Percentiles rank a stretch among this genome's conserved stretches.
Evolutionary conservation across 2,113 vertebrate species (phyloP).

Genomic region (Probosciger aterrimus): DNA sequence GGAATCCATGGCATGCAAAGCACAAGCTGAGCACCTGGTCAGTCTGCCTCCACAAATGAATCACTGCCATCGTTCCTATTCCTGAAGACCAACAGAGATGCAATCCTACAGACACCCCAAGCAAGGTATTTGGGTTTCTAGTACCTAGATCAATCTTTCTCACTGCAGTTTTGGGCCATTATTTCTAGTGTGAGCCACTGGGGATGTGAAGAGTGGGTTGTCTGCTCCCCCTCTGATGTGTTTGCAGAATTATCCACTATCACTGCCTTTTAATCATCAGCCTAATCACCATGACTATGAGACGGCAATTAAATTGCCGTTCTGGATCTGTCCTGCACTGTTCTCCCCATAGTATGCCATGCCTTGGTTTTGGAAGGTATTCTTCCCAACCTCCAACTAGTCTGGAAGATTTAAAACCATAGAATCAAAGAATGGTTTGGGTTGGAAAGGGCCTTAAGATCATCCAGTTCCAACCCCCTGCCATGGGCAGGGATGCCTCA

Average conservation of each 20-base stretch:
- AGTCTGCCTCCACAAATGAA: too few species aligned
- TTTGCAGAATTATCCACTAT: too few species aligned
- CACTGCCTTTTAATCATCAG: neutral
- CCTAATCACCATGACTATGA: neutral
- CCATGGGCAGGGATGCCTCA: neutral
- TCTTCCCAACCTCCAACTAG: neutral
- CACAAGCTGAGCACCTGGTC: too few species aligned
- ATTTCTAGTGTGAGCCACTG: neutral
- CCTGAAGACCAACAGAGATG: neutral
- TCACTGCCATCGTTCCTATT: accelerated
- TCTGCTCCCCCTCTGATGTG: neutral
- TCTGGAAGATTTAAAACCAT: neutral
- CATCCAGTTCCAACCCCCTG: neutral
- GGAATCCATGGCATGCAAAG: accelerated
- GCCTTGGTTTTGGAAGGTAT: neutral
- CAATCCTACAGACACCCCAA: neutral
- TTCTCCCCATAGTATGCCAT: neutral
- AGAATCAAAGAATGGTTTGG: neutral
- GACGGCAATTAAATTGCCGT: neutral
- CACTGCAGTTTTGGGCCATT: accelerated
- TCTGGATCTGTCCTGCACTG: neutral
- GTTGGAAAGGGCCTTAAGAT: neutral
- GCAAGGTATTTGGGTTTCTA: too few species aligned
- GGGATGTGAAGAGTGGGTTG: too few species aligned
- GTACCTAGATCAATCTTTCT: neutral